Conservation (phyloP, 2,797 vertebrate species). For the Gallinago nigripennis region DNA sequence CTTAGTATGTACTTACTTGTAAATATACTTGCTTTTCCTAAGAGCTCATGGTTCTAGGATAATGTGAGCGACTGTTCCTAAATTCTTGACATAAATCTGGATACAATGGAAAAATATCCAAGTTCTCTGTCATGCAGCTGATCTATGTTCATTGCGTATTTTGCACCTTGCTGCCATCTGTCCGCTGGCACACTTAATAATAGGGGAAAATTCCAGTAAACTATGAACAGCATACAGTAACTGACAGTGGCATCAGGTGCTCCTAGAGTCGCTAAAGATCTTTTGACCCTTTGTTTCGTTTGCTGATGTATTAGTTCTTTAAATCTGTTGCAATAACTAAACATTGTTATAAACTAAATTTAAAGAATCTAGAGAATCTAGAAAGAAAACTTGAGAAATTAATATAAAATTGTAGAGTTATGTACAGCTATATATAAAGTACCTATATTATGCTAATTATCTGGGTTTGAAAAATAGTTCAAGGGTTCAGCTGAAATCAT, state of each 20-base stretch:
- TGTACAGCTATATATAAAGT: not conserved
- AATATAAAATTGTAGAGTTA: not conserved
- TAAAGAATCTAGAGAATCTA: not conserved
- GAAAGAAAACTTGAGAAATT: not conserved
- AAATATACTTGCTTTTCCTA: not conserved
- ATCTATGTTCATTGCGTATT: not conserved
- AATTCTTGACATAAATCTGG: not conserved
- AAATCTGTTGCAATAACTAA: not conserved
- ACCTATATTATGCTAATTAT: not conserved
- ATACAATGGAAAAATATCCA: not conserved
- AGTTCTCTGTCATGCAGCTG: not conserved
- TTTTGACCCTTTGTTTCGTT: not conserved
- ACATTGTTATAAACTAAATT: not conserved
- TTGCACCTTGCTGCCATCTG: constrained; percentile 51
- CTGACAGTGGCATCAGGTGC: not conserved
- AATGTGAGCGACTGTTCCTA: not conserved
- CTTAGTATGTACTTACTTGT: not conserved
- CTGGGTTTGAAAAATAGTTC: not conserved
- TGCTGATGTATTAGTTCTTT: not conserved
- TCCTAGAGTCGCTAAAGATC: not conserved
- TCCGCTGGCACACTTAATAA: not conserved
- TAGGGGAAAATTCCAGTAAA: not conserved
- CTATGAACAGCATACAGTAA: not conserved
- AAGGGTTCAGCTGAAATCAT: not conserved
- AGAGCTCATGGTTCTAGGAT: not conserved